Evolutionary conservation across 2,888 invertebrate genomes (phyloP).

Genomic region (Calliphora vomitoria): DNA sequence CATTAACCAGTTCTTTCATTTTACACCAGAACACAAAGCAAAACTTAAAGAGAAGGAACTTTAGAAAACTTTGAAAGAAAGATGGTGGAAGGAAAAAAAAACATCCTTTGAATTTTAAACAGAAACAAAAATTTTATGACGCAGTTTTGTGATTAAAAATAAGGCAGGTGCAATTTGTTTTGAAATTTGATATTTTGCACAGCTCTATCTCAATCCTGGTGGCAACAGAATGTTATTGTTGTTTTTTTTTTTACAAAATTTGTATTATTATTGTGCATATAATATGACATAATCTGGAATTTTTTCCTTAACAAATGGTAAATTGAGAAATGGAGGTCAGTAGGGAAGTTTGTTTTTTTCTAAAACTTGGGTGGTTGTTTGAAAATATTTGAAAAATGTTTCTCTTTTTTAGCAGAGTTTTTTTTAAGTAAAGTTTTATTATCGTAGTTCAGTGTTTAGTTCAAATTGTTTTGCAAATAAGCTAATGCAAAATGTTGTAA

Average conservation of each 20-base stretch:
- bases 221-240: neutral
- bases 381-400: constrained; percentile 2
- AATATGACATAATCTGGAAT: constrained; percentile 54
- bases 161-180: constrained; percentile 68
- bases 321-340: constrained; percentile 26
- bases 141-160: constrained; percentile 58
- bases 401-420: too few relatives aligned
- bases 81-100: neutral
- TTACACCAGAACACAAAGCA: constrained; percentile 16
- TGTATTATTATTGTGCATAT: neutral
- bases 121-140: constrained; percentile 44
- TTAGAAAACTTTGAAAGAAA: neutral
- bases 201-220: constrained; percentile 5
- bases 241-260: neutral
- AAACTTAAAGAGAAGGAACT: constrained; percentile 5
- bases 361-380: constrained; percentile 9
- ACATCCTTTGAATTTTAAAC: constrained; percentile 32
- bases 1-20: constrained; percentile 21
- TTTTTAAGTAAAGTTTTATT: too few relatives aligned
- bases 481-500: too few relatives aligned
- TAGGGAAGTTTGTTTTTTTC: constrained; percentile 18
- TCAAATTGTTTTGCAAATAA: too few relatives aligned
- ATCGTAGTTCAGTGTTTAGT: too few relatives aligned
- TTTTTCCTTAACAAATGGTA: neutral
- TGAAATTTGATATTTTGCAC: constrained; percentile 56